Percentiles rank a stretch among this genome's conserved stretches.
Evolutionary conservation across 1,140 invertebrate genomes (phyloP).

Genomic region (Drosophila kanapiae): DNA sequence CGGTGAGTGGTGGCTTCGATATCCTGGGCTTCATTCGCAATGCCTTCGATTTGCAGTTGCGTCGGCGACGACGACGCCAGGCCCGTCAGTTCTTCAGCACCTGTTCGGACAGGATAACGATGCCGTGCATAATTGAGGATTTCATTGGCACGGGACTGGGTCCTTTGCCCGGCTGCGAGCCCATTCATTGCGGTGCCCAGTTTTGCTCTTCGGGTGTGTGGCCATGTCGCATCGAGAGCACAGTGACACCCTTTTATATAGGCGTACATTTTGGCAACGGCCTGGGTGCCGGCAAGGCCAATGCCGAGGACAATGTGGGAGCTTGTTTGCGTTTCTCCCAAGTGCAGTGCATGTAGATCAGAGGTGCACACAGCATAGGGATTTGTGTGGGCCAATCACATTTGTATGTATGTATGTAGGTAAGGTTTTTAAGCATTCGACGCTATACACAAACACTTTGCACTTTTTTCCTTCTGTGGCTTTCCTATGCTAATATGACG

Average conservation of each 20-base stretch:
- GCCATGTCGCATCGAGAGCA: slow-evolving; percentile 91
- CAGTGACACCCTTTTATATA: slow-evolving; percentile 91
- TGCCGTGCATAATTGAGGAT: slow-evolving; percentile 93
- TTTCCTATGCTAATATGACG: too few relatives aligned
- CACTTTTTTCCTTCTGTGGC: too few relatives aligned
- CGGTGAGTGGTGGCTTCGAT: slow-evolving; percentile 72
- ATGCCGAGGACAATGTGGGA: slow-evolving; percentile 92
- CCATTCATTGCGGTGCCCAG: slow-evolving; percentile 91
- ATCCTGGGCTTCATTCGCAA: slow-evolving; percentile 57
- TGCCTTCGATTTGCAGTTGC: slow-evolving; percentile 47
- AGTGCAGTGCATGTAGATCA: slow-evolving; percentile 87
- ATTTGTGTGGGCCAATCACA: too few relatives aligned
- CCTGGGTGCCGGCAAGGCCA: slow-evolving; percentile 87
- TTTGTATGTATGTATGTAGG: too few relatives aligned
- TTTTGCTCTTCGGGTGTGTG: slow-evolving; percentile 88
- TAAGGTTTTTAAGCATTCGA: too few relatives aligned
- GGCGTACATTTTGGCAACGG: slow-evolving; percentile 91
- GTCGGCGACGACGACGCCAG: slow-evolving; percentile 59
- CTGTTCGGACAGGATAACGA: slow-evolving; percentile 90
- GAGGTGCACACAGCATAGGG: too few relatives aligned
- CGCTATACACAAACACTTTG: too few relatives aligned
- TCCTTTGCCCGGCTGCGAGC: slow-evolving; percentile 79
- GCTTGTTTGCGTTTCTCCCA: slow-evolving; percentile 91
- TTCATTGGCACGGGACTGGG: slow-evolving; percentile 89
- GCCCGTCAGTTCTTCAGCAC: slow-evolving; percentile 84